Conservation (phyloP, 1,140 invertebrate species). For the Cataglyphis hispanica region DNA sequence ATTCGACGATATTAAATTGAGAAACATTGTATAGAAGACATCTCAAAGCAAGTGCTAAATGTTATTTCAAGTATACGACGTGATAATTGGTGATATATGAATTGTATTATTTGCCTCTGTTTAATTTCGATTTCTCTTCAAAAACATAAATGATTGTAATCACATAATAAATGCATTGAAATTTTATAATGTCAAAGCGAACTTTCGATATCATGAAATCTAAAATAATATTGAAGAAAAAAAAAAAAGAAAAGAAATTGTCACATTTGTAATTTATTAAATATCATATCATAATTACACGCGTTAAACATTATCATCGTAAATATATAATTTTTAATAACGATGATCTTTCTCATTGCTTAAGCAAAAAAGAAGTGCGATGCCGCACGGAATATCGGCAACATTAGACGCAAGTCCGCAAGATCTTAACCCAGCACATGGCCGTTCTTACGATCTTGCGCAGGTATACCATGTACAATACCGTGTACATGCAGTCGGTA, state of each 20-base stretch:
- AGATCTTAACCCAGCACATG: conserved; percentile 35
- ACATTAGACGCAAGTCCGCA: background rate
- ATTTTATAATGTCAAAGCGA: background rate
- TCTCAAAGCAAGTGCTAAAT: background rate
- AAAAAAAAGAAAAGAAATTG: background rate
- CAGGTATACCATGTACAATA: conserved; percentile 26
- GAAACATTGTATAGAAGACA: background rate
- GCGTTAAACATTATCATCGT: background rate
- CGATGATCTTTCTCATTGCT: background rate
- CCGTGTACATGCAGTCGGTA: conserved; percentile 42
- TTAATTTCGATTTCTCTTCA: background rate
- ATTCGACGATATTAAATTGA: background rate
- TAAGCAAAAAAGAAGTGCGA: too few species aligned
- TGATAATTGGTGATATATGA: background rate
- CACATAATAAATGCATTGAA: background rate
- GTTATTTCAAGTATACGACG: background rate
- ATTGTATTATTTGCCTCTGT: background rate
- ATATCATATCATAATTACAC: background rate
- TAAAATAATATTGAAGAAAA: background rate
- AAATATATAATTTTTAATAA: background rate
- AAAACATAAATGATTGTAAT: background rate
- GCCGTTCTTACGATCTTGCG: conserved; percentile 38
- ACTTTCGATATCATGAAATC: background rate
- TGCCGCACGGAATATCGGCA: background rate
- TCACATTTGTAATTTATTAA: background rate